These are phyloP conservation scores for Cnemophilus loriae DNA, from an alignment of 2,113 vertebrate genomes.

Conservation along the genomic window DNA sequence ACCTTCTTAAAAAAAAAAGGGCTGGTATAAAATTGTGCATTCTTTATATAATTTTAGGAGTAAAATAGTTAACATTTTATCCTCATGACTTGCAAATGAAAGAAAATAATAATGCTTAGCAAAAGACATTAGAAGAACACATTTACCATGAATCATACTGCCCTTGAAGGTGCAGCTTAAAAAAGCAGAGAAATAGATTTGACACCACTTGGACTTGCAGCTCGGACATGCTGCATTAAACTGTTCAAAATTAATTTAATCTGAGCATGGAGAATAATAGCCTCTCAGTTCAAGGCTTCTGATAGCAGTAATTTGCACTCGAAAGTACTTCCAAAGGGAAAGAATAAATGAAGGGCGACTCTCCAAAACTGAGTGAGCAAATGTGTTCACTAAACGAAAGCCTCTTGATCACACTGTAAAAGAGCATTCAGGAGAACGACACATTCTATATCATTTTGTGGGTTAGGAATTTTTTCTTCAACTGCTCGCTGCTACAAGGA, in stretches of 20 bases:
- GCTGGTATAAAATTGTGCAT: constrained; percentile 27
- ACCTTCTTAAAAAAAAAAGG: constrained; percentile 6
- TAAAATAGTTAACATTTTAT: constrained; percentile 72
- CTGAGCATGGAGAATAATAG: constrained; percentile 84
- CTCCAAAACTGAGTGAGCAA: constrained; percentile 77
- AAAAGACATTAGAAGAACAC: constrained; percentile 76
- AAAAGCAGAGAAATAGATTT: constrained; percentile 84
- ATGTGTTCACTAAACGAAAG: constrained; percentile 72
- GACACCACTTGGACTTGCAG: constrained; percentile 80
- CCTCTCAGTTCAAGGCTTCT: constrained; percentile 81
- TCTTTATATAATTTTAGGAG: constrained; percentile 63
- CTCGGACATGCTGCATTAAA: constrained; percentile 83
- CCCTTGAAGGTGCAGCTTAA: constrained; percentile 81
- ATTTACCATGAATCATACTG: constrained; percentile 77
- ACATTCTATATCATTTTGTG: constrained; percentile 50
- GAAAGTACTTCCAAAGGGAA: constrained; percentile 81
- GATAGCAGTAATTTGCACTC: constrained; percentile 83
- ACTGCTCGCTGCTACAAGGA: neutral
- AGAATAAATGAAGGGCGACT: constrained; percentile 82
- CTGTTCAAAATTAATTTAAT: constrained; percentile 88
- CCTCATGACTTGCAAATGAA: constrained; percentile 77
- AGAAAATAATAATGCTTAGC: constrained; percentile 76
- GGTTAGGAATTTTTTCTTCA: constrained; percentile 36
- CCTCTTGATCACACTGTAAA: constrained; percentile 67
- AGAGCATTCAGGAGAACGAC: constrained; percentile 64